Percentiles rank a stretch among this genome's conserved stretches.
phyloP scores from a whole-genome alignment of 2,888 invertebrate genomes.

The Trissoscelio sp. region DNA sequence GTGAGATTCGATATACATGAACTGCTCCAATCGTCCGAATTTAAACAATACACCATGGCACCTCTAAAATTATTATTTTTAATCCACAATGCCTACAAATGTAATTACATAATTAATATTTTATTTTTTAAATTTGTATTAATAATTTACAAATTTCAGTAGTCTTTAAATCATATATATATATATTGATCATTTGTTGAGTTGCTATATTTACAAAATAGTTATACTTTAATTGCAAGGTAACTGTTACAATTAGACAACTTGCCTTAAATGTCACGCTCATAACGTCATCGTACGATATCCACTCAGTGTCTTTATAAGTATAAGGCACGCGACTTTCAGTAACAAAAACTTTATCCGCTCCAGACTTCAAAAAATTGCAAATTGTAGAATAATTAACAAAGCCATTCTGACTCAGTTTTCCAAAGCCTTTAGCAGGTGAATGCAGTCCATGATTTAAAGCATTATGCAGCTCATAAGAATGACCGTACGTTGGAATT shows the following conservation, averaged over 20 bases:
- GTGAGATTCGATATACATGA: no score
- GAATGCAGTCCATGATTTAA: constrained; percentile 88
- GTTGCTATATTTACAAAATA: no score
- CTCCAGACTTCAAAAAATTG: constrained; percentile 86
- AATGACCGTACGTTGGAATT: constrained; percentile 93
- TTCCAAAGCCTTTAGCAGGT: constrained; percentile 89
- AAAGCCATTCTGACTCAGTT: constrained; percentile 88
- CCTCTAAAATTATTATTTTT: constrained; percentile 88
- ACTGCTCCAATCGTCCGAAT: constrained; percentile 90
- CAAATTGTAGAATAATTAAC: constrained; percentile 89
- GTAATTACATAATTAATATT: constrained; percentile 26
- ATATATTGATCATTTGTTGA: no score
- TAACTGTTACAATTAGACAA: no score
- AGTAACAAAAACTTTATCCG: constrained; percentile 86
- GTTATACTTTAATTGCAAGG: no score
- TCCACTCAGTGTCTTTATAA: constrained; percentile 89
- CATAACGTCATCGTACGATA: constrained; percentile 90
- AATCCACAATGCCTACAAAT: constrained; percentile 86
- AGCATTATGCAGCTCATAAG: constrained; percentile 86
- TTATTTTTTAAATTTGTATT: no score
- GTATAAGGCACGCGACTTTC: constrained; percentile 91
- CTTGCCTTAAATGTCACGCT: constrained; percentile 88
- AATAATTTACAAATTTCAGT: no score
- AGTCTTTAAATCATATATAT: no score
- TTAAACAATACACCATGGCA: constrained; percentile 93